phyloP scores from a whole-genome alignment of 1,140 invertebrate genomes.

The Cyrtorhinus lividipennis region DNA sequence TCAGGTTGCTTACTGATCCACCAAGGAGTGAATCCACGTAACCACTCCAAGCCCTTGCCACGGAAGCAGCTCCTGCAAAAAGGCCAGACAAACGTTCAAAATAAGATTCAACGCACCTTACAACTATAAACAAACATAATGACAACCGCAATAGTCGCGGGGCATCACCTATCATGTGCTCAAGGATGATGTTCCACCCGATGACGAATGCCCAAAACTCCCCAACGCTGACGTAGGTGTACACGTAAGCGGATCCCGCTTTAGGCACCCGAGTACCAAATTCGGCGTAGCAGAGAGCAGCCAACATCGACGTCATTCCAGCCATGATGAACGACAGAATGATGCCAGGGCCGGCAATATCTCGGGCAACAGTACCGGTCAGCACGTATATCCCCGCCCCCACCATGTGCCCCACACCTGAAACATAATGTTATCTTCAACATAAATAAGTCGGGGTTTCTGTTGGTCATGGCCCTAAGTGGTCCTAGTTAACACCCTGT shows the following conservation, averaged over 20 bases:
- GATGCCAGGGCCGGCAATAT: constrained; percentile 76
- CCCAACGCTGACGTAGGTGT: constrained; percentile 75
- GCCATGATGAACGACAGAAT: constrained; percentile 75
- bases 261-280: constrained; percentile 78
- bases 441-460: too few species aligned
- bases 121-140: background rate
- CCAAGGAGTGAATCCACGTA: constrained; percentile 74
- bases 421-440: too few species aligned
- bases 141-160: background rate
- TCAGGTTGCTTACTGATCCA: constrained; percentile 65
- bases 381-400: constrained; percentile 83
- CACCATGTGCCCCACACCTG: constrained; percentile 84
- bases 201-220: constrained; percentile 92
- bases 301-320: constrained; percentile 68
- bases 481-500: too few species aligned
- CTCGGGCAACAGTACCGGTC: constrained; percentile 70
- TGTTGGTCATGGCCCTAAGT: too few species aligned
- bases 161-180: constrained; percentile 77
- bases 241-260: constrained; percentile 80
- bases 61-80: constrained; percentile 69
- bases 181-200: constrained; percentile 85
- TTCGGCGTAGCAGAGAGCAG: constrained; percentile 84
- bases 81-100: background rate
- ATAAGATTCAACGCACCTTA: background rate
- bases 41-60: constrained; percentile 83